A percentile compares a stretch with the other conserved stretches of the same genome.
Evolutionary conservation across 2,113 vertebrate species (phyloP).

Genomic region (Phoxinus phoxinus): DNA sequence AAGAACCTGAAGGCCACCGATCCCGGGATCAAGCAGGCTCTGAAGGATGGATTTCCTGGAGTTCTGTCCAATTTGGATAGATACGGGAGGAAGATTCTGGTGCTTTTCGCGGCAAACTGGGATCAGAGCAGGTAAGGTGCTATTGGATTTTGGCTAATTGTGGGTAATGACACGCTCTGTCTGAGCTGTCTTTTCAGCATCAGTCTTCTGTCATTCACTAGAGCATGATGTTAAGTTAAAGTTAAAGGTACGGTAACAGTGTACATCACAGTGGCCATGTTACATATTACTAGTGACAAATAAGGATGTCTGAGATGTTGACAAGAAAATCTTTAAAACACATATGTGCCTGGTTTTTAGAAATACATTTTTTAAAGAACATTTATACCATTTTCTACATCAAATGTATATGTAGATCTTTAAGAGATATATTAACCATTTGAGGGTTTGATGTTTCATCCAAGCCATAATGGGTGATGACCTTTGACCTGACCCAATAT

Average conservation of each 20-base stretch:
- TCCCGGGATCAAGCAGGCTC: conserved; percentile 96
- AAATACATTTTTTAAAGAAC: neutral
- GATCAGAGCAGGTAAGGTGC: conserved; percentile 99
- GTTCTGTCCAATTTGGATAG: conserved; percentile 95
- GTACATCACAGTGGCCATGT: neutral
- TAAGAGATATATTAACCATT: neutral
- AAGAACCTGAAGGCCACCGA: conserved; percentile 99
- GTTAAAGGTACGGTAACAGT: too few species aligned
- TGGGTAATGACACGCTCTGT: conserved; percentile 44
- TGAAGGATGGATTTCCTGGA: conserved; percentile 96
- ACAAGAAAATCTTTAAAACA: neutral
- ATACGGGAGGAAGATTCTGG: conserved; percentile 94
- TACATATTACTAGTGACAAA: neutral
- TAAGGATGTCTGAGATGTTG: neutral
- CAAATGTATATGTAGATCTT: neutral
- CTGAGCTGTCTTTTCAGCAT: conserved; percentile 31
- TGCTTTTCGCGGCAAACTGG: conserved; percentile 98
- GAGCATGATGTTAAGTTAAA: neutral
- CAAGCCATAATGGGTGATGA: neutral
- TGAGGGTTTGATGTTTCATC: neutral
- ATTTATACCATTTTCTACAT: neutral
- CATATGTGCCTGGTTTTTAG: neutral
- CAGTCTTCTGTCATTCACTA: conserved; percentile 37
- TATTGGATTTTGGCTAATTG: conserved; percentile 32
- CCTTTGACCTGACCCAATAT: neutral